phyloP scores from a whole-genome alignment of 2,113 vertebrate genomes.

The Rhinoderma darwinii region DNA sequence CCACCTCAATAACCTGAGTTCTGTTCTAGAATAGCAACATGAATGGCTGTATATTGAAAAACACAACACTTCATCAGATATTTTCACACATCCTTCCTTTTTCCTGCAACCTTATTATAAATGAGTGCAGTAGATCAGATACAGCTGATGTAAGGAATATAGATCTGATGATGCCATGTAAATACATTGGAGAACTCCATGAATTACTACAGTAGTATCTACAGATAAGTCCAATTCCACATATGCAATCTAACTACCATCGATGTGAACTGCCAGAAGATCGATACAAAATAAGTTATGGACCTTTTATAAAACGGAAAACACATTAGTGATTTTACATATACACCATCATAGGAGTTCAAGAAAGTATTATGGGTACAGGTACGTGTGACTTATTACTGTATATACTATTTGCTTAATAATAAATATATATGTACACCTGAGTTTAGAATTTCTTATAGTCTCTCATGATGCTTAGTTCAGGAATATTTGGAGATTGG shows the following conservation, averaged over 20 bases:
- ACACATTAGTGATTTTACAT: background rate
- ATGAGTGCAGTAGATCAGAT: conserved; percentile 17
- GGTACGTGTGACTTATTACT: no score
- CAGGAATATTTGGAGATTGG: no score
- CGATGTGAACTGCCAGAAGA: background rate
- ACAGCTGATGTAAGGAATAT: background rate
- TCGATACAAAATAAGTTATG: no score
- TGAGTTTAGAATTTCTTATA: no score
- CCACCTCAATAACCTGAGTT: conserved; percentile 44
- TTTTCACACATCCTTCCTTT: background rate
- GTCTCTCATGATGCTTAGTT: no score
- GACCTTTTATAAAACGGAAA: no score
- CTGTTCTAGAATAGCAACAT: conserved; percentile 32
- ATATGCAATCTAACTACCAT: background rate
- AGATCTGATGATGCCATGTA: background rate
- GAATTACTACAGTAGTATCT: background rate
- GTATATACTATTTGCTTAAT: no score
- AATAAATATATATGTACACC: no score
- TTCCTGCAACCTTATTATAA: conserved; percentile 20
- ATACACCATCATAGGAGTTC: no score
- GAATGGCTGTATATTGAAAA: conserved; percentile 33
- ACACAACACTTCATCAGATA: conserved; percentile 36
- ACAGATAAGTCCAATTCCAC: background rate
- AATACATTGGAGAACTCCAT: background rate
- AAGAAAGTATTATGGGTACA: no score